Base-by-base conservation (phyloP, 2,113 vertebrate genomes). In the Asarcornis scutulata region DNA sequence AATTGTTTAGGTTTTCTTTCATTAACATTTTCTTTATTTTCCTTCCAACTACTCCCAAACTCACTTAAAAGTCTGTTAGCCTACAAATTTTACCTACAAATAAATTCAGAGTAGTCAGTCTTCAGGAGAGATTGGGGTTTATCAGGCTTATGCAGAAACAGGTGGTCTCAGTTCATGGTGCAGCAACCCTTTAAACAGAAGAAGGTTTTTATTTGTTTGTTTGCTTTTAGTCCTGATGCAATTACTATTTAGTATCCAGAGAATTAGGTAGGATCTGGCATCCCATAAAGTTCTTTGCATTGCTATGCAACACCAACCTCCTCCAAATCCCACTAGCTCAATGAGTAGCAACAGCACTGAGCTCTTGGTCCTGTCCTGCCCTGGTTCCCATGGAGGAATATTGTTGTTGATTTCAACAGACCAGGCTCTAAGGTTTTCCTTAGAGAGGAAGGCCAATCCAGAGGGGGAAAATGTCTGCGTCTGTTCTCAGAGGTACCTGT, bases 401-500 rank as follows among this genome's bases (percentile, higher is more conserved):
- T 5, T 71, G 34, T 17, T 46, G 60, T 13, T 75, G 76, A 83
- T 83, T 88, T 91, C 76, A 93, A 73, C 48, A 91, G 6, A 29
- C 77, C 26, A 56, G 52, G 23, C 64, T 75, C 53, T 56, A 93
- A 60, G 52, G 27, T 48, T 48, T 48, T 48, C 46, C 20, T 48
- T 21, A 48, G 46, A 48, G 20, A 48, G 46, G 86, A 90, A 59
- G 80, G 60, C 22, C 52, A 79, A 20, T 60, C 34, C 31, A 36
- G 17, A 67, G 52, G 10, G 58, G 5, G 23, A 52, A 78, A 42
- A 68, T 5, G 7, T 46, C 79, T 77, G 42, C 14, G 12, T 75
- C 79, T 93, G 7, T 56, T 93, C 72, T 90, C 72, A 80, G 60
- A 86, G 53, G n/a, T 72, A 92, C 90, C 88, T 94, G 76, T 86